Evolutionary conservation across 2,113 vertebrate genomes (phyloP).

Genomic region (Zosterops hypoxanthus): DNA sequence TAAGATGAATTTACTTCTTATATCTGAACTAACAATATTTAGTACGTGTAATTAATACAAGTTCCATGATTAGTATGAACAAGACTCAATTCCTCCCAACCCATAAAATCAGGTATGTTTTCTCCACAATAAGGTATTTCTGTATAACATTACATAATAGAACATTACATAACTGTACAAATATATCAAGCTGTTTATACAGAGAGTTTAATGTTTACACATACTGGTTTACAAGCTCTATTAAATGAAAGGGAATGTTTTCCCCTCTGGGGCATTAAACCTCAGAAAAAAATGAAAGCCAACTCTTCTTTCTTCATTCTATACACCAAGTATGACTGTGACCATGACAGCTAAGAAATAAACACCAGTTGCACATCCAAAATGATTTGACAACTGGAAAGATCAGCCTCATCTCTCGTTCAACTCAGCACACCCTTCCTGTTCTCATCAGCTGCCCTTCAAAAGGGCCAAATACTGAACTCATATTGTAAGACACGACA

Average conservation of each 20-base stretch:
- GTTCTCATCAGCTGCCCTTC: not conserved
- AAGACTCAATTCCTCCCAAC: not conserved
- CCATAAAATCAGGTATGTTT: not conserved
- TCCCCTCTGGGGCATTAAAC: not conserved
- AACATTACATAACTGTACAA: not conserved
- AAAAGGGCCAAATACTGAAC: not conserved
- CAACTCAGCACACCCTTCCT: not conserved
- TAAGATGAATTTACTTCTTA: not conserved
- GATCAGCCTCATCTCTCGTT: not conserved
- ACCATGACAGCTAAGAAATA: not conserved
- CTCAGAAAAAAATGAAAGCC: not conserved
- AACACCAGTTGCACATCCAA: not conserved
- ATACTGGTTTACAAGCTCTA: not conserved
- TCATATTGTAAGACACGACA: not conserved
- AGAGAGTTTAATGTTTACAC: not conserved
- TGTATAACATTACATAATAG: not conserved
- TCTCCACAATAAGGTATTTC: not conserved
- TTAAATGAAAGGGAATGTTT: not conserved
- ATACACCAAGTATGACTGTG: not conserved
- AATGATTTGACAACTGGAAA: not conserved
- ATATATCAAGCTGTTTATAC: not conserved
- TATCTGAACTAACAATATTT: not conserved
- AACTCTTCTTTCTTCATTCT: not conserved
- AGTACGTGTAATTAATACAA: not conserved
- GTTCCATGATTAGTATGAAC: not conserved